Evolutionary conservation across 1,140 invertebrate genomes (phyloP), one percentile per base, ranked within the genome.

Genomic region (Homalodisca vitripennis): DNA sequence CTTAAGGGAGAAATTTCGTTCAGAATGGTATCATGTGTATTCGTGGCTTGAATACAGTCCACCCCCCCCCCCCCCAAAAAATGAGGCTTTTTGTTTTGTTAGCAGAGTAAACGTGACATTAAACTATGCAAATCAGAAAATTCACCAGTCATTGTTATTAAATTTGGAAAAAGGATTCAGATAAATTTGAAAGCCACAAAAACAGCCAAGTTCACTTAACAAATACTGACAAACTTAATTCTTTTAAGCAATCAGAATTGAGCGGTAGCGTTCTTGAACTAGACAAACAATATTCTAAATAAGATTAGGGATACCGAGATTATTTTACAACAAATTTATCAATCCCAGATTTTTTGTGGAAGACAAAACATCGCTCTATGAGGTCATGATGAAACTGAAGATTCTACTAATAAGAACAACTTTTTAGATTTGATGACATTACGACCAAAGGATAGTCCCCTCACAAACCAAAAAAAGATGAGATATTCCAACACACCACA

Each of bases 321-420:
- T 66, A 66, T 41, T 22, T 66, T n/a, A 6, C 2, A 48, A 34
- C n/a, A 13, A 46, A 22, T 34, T 13, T 66, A 32, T 27, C 26
- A 66, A 66, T 66, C 64, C 26, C 32, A 47, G 32, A 66, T 41
- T 30, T 66, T 6, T 66, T 34, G 64, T 66, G 64, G 64, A 22
- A 66, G 32, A 48, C 64, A 66, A 66, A 26, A n/a, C 47, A 66
- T 66, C 46, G 64, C 32, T 3, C 12, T 66, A 41, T 2, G 64
- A 41, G 64, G 64, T 32, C 64, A 66, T 41, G 64, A 41, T 22
- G 64, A 66, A 41, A 20, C 27, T 30, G 29, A 41, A 26, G 29
- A 66, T 41, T 66, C 64, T 14, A 66, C 41, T 10, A 66, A 66
- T 30, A 66, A 48, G 46, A 32, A 32, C 41, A 66, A 66, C 22